Evolutionary conservation across 2,113 vertebrate species (phyloP).

Genomic region (Oncorhynchus clarkii): DNA sequence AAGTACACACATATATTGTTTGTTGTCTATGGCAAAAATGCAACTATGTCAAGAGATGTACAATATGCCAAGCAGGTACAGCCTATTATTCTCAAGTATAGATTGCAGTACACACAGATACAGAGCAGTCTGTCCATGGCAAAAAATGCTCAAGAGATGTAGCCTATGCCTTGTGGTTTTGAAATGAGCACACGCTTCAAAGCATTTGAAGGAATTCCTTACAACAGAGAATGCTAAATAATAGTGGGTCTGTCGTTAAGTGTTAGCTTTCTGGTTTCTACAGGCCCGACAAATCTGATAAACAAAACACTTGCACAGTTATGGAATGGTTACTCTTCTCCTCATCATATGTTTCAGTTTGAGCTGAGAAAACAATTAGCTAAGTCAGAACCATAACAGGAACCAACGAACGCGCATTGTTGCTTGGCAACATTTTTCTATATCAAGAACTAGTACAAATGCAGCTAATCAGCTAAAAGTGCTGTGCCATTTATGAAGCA

Average conservation of each 20-base stretch:
- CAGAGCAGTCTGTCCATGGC: neutral
- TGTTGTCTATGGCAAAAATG: neutral
- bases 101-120: neutral
- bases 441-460: slow-evolving; percentile 27
- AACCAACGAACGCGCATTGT: slow-evolving; percentile 26
- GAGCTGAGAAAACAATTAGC: neutral
- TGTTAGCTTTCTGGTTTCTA: too few species aligned
- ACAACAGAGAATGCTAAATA: neutral
- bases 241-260: too few species aligned
- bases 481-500: slow-evolving; percentile 6
- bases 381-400: neutral
- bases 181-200: neutral
- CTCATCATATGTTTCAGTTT: neutral
- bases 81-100: too few species aligned
- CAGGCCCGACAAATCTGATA: too few species aligned
- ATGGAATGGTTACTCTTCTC: neutral
- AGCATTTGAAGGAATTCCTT: neutral
- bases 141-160: neutral
- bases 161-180: neutral
- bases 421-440: slow-evolving; percentile 35
- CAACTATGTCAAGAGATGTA: neutral
- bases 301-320: neutral
- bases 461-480: slow-evolving; percentile 22
- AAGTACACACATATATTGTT: neutral
- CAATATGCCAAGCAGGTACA: neutral